Base-by-base conservation (phyloP, 2,797 vertebrate genomes). In the Sebastes dallii region DNA sequence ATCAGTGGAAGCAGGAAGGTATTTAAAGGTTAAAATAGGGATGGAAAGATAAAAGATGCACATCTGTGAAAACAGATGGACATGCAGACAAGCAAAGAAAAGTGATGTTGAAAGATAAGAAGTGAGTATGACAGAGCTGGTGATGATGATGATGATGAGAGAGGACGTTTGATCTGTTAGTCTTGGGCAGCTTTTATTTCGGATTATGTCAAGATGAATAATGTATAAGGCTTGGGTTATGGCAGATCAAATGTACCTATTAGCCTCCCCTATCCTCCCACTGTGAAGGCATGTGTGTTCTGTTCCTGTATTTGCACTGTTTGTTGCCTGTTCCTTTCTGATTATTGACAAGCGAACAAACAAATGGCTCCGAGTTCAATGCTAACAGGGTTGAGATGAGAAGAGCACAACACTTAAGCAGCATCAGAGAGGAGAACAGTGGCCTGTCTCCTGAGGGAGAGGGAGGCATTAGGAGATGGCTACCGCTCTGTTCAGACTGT, bases 361-460 rank as follows among this genome's bases (percentile, higher is more conserved):
- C 83, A 93, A 93, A 92, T 91, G 88, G 90, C 83, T 77, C 59
- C 0, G 55, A 58, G 88, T 82, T 95, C 94, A 84, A 94, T 94
- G 88, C 89, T 93, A 95, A 95, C 89, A 83, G 88, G 86, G 86
- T 94, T 84, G 86, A 77, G 88, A 89, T 86, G 85, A 91, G 85
- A 92, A 89, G 78, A 89, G 76, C 78, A 81, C 72, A 92, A 94
- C 92, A 93, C 91, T 93, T 91, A 91, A 64, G 89, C 74, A 70
- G 81, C 87, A 90, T 89, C 87, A 84, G 86, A 83, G 80, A 65
- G 84, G 59, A 79, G 85, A 82, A 61, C 83, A 60, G 75, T 2
- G 60, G 84, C 59, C 5, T 55, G 84, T 82, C 87, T 88, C 88
- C 77, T 66, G 59, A 58, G 88, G 61, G 68, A 72, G 61, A 72